phyloP scores from a whole-genome alignment of 1,140 invertebrate genomes.

The Battus philenor region DNA sequence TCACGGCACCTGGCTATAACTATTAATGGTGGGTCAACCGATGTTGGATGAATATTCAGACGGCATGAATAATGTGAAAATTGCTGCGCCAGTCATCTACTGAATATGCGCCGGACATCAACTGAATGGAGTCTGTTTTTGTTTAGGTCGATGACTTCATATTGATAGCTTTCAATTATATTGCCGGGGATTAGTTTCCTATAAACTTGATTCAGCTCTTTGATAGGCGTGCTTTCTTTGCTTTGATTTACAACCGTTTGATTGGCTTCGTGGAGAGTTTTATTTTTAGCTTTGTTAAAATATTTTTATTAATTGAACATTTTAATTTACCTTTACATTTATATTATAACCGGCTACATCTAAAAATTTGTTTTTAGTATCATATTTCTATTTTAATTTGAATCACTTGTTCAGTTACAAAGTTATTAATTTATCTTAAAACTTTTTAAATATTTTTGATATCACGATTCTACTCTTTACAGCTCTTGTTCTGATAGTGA shows the following conservation, averaged over 20 bases:
- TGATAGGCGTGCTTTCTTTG: slow-evolving; percentile 16
- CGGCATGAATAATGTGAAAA: slow-evolving; percentile 67
- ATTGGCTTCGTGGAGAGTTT: slow-evolving; percentile 8
- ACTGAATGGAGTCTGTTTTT: slow-evolving; percentile 35
- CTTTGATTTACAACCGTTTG: slow-evolving; percentile 17
- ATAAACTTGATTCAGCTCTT: slow-evolving; percentile 16
- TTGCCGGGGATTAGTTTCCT: slow-evolving; percentile 15
- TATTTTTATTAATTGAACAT: too few species aligned
- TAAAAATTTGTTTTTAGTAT: too few species aligned
- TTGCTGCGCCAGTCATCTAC: slow-evolving; percentile 46
- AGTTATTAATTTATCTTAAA: too few species aligned
- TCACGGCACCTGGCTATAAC: slow-evolving; percentile 51
- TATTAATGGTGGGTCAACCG: slow-evolving; percentile 64
- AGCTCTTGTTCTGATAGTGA: neutral
- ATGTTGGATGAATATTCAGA: slow-evolving; percentile 64
- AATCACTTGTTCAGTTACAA: too few species aligned
- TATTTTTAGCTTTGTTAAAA: slow-evolving; percentile 5
- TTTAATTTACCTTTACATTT: too few species aligned
- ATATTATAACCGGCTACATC: neutral
- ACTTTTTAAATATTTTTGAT: too few species aligned
- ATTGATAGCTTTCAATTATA: slow-evolving; percentile 31
- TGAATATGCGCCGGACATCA: slow-evolving; percentile 52
- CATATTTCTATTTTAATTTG: too few species aligned
- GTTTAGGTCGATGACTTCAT: slow-evolving; percentile 52
- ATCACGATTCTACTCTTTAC: neutral